Evolutionary conservation across 2,797 vertebrate species (phyloP), one percentile per base, ranked within the genome.

Genomic region (Holocentrus rufus): DNA sequence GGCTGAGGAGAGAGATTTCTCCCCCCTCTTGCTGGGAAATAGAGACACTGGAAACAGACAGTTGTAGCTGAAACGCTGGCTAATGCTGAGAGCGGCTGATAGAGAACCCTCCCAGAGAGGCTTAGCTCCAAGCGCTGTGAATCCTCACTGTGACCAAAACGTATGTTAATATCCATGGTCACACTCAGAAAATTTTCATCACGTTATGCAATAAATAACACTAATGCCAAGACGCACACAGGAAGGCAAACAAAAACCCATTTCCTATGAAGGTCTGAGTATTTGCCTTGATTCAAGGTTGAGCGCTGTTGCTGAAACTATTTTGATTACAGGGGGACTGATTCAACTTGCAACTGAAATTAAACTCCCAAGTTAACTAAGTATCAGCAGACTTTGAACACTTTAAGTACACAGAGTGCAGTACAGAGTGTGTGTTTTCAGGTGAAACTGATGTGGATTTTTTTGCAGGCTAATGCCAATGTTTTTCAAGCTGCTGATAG

Each of bases 1-100:
- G 52, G 20, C 23, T 57, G 42, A 42, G 52, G 46, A 66, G 58
- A 34, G 69, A n/a, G 36, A 34, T 42, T 27, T 46, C 7, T 64
- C 39, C 23, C 39, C 18, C 36, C 34, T 63, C 3, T 15, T 52
- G 49, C 49, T 72, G 39, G 27, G 49, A 65, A 65, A 15, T 18
- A 22, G 23, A 65, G 49, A 23, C 13, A 10, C 31, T 44, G 18
- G 62, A 58, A 54, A 22, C 53, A 64, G 18, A 23, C 27, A 17
- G 15, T 64, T 49, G 4, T 6, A 14, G 18, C 34, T 36, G 22
- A 57, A 57, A 65, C n/a, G 20, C 52, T 34, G 18, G 27, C 30
- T 58, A 58, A 34, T 39, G 34, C n/a, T 60, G n/a, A 60, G 34
- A 17, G 22, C 10, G 14, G n/a, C 49, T 50, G 49, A 25, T 23